phyloP scores from a whole-genome alignment of 1,140 invertebrate species.

The Magallana gigas region DNA sequence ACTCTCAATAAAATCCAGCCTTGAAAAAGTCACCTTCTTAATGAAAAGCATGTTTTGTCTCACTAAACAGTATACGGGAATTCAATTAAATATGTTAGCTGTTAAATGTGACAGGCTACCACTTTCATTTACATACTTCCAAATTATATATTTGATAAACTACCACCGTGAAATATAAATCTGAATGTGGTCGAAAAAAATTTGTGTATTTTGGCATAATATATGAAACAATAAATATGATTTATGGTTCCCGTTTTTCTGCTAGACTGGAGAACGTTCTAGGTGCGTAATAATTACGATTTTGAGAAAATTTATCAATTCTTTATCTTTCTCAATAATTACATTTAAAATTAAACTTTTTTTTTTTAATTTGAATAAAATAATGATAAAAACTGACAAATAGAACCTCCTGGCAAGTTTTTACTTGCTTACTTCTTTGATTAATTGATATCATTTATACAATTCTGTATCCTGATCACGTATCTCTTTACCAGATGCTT shows the following conservation, averaged over 20 bases:
- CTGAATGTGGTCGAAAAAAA: conserved; percentile 8
- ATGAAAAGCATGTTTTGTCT: conserved; percentile 25
- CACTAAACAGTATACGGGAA: conserved; percentile 15
- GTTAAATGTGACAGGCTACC: conserved; percentile 28
- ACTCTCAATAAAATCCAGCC: not conserved
- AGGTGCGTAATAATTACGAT: conserved; percentile 2
- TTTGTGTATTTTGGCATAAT: conserved; percentile 36
- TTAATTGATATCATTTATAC: no score
- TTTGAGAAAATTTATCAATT: not conserved
- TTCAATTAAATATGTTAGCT: conserved; percentile 31
- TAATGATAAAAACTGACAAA: not conserved
- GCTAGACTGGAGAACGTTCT: conserved; percentile 1
- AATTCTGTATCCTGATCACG: no score
- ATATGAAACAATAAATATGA: conserved; percentile 34
- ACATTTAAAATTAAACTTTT: no score
- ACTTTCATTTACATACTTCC: conserved; percentile 34
- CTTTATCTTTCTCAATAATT: not conserved
- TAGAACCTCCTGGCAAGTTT: not conserved
- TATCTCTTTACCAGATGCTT: no score
- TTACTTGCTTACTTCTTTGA: no score
- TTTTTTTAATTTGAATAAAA: not conserved
- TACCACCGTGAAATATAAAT: conserved; percentile 20
- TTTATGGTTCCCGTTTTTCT: conserved; percentile 2
- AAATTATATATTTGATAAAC: conserved; percentile 37
- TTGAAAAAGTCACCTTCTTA: conserved; percentile 30